Percentiles rank a stretch among this genome's conserved stretches.
Conservation (phyloP, 2,797 vertebrate genomes). For the Melanotaenia parkinsoni region DNA sequence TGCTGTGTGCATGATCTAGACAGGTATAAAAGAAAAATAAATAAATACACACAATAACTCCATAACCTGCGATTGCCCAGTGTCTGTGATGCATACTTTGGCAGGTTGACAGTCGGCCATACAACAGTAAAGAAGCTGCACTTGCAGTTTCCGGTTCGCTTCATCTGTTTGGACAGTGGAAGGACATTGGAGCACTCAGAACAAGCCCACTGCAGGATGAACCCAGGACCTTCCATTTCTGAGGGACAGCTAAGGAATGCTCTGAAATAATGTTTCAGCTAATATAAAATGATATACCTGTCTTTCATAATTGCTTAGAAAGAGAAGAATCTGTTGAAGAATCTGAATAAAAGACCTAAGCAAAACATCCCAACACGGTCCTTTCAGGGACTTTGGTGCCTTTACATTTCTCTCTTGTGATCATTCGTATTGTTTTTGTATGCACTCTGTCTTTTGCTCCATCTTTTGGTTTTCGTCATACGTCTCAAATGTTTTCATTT, state of each 20-base stretch:
- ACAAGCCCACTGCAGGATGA: background rate
- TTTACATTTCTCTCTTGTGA: background rate
- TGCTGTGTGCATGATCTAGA: background rate
- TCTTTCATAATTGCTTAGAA: background rate
- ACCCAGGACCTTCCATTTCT: background rate
- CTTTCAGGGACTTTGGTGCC: background rate
- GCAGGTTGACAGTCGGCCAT: background rate
- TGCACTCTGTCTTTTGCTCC: background rate
- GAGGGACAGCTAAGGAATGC: background rate
- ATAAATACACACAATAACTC: background rate
- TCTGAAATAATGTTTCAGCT: background rate
- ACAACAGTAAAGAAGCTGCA: constrained; percentile 15
- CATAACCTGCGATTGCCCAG: background rate
- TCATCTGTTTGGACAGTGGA: constrained; percentile 3
- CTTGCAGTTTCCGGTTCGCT: constrained; percentile 22
- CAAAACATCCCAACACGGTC: constrained; percentile 1
- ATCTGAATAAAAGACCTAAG: background rate
- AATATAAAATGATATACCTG: background rate
- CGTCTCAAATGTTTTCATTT: constrained; percentile 31
- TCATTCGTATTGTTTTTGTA: background rate
- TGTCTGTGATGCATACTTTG: background rate
- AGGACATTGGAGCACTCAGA: constrained; percentile 7
- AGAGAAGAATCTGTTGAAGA: background rate
- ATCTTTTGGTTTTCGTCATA: constrained; percentile 18
- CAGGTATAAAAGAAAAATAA: background rate